A percentile compares a stretch with the other conserved stretches of the same genome.
phyloP scores from a whole-genome alignment of 2,113 vertebrate genomes.

The Osmerus eperlanus region DNA sequence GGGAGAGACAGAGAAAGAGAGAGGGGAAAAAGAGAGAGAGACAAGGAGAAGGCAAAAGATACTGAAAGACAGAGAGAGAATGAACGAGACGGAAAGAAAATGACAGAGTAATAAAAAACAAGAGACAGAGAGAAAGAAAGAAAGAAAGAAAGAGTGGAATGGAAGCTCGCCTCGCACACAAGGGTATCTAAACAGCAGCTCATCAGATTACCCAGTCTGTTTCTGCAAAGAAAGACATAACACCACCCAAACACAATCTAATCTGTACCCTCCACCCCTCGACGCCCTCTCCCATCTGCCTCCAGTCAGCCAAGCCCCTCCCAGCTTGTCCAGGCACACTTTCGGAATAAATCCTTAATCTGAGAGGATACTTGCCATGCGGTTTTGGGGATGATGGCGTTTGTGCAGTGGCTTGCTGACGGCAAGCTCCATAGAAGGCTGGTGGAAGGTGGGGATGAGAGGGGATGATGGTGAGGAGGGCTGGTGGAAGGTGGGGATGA shows the following conservation, averaged over 20 bases:
- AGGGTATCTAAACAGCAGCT: neutral
- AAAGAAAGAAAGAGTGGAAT: neutral
- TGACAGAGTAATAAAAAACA: neutral
- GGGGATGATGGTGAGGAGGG: too few species aligned
- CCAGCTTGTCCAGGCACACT: too few species aligned
- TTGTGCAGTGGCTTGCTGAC: too few species aligned
- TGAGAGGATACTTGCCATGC: too few species aligned
- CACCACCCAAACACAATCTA: constrained; percentile 31
- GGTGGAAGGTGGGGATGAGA: too few species aligned
- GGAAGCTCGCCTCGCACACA: constrained; percentile 21
- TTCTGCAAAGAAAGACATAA: neutral
- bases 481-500: too few species aligned
- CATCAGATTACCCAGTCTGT: constrained; percentile 21
- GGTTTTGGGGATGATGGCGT: too few species aligned
- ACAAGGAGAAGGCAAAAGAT: neutral
- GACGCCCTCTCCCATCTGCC: neutral
- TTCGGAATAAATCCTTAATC: too few species aligned
- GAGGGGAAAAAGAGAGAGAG: neutral
- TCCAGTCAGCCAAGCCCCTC: neutral
- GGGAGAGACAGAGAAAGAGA: neutral
- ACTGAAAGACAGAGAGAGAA: neutral
- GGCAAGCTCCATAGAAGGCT: too few species aligned
- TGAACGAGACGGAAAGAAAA: neutral
- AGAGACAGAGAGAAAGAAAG: constrained; percentile 12
- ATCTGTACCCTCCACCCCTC: constrained; percentile 23